A percentile compares a stretch with the other conserved stretches of the same genome.
phyloP scores from a whole-genome alignment of 2,113 vertebrate genomes.

The Xyrauchen texanus region DNA sequence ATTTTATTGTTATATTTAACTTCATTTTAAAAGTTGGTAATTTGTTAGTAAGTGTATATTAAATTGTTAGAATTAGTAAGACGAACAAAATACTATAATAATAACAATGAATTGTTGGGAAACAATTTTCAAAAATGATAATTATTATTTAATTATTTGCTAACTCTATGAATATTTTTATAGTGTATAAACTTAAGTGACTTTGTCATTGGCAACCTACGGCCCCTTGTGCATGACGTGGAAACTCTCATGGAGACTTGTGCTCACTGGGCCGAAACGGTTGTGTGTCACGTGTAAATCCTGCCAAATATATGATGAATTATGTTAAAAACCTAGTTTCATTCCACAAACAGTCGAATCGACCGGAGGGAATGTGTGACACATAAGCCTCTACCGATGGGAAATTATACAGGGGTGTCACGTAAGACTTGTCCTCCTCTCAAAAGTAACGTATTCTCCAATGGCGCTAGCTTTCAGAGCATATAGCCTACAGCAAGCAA shows the following conservation, averaged over 20 bases:
- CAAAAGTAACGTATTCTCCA: slow-evolving; percentile 30
- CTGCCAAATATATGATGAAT: slow-evolving; percentile 48
- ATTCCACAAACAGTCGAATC: no score
- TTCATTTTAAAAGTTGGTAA: no score
- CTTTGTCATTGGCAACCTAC: neutral
- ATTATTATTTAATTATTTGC: no score
- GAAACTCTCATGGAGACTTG: neutral
- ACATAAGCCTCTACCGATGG: slow-evolving; percentile 5
- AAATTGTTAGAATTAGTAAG: no score
- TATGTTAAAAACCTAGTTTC: slow-evolving; percentile 31
- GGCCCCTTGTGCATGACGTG: neutral
- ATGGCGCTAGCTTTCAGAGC: slow-evolving; percentile 22
- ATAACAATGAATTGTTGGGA: no score
- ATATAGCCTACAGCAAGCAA: slow-evolving; percentile 21
- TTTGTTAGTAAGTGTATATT: no score
- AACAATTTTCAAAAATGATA: no score
- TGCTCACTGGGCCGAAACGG: slow-evolving; percentile 34
- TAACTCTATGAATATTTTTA: no score
- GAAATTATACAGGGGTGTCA: slow-evolving; percentile 49
- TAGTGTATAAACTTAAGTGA: neutral
- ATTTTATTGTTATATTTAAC: no score
- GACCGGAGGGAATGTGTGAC: slow-evolving; percentile 20
- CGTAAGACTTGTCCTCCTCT: slow-evolving; percentile 25
- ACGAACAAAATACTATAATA: no score
- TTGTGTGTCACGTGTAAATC: slow-evolving; percentile 38